Evolutionary conservation across 2,888 invertebrate species (phyloP), one percentile per base, ranked within the genome.

Genomic region (Dryocosmus kuriphilus): DNA sequence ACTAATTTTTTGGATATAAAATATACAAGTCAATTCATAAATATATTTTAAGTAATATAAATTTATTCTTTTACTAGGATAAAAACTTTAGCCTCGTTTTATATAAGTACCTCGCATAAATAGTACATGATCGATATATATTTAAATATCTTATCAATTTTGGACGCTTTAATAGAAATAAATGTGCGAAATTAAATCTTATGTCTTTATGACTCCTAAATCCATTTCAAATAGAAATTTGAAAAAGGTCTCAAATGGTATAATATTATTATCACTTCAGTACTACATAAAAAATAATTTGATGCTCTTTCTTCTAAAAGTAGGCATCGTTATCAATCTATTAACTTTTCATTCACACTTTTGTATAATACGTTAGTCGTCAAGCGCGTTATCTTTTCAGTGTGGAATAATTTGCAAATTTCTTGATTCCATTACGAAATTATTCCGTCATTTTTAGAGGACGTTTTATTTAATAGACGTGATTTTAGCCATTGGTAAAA

Each of bases 401-500:
- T 30, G n/a, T 14, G 11, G 16, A 71, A 14, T 27, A 4, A 46
- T 46, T 46, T 46, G 41, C n/a, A 16, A 71, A 61, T 55, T 74
- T 27, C 73, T 60, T 30, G 14, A 32, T 57, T 65, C 24, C 65
- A 63, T 57, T 38, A 22, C 35, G 38, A 41, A 35, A 3, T 24
- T 32, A 57, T 61, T 61, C 41, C 76, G 35, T 87, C 86, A 89
- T 76, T 85, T 46, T 86, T 84, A 35, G 82, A 83, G 22, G 82
- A 82, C 14, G 86, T 85, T 61, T 90, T 89, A 60, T 89, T 88
- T 22, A 92, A 80, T 41, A 94, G 89, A 80, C 94, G 91, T 27
- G 90, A 90, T 85, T 92, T 93, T 7, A 93, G 88, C 93, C 94
- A 94, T 71, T 93, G 88, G 86, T 94, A 94, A 88, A 94, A 94